These are phyloP conservation scores for Lampris incognitus DNA, from an alignment of 2,113 vertebrate genomes.

Conservation along the genomic window DNA sequence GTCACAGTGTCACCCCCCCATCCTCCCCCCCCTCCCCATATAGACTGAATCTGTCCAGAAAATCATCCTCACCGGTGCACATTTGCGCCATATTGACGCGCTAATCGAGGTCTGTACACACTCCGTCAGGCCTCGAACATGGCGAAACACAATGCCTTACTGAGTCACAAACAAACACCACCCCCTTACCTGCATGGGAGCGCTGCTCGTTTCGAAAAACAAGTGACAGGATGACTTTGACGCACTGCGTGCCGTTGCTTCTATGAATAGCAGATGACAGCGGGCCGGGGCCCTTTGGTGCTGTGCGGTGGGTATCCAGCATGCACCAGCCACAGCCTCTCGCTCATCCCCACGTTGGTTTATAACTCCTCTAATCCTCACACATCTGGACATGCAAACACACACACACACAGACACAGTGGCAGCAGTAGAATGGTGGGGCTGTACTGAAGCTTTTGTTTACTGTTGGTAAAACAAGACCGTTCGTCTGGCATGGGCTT, in stretches of 20 bases:
- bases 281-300: background rate
- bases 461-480: too few species aligned
- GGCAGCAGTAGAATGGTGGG: too few species aligned
- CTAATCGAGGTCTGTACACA: background rate
- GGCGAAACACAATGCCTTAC: background rate
- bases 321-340: conserved; percentile 5
- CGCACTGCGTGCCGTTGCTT: background rate
- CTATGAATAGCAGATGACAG: conserved; percentile 16
- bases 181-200: background rate
- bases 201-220: background rate
- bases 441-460: too few species aligned
- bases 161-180: conserved; percentile 8
- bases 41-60: background rate
- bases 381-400: conserved; percentile 17
- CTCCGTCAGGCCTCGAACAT: background rate
- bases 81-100: background rate
- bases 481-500: too few species aligned
- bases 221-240: conserved; percentile 18
- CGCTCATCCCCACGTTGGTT: conserved; percentile 15
- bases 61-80: background rate
- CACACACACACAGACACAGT: too few species aligned
- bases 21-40: too few species aligned
- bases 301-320: background rate
- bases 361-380: conserved; percentile 17
- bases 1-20: too few species aligned